Evolutionary conservation across 2,888 invertebrate genomes (phyloP), one percentile per base, ranked within the genome.

Genomic region (Drosophila mimetica): DNA sequence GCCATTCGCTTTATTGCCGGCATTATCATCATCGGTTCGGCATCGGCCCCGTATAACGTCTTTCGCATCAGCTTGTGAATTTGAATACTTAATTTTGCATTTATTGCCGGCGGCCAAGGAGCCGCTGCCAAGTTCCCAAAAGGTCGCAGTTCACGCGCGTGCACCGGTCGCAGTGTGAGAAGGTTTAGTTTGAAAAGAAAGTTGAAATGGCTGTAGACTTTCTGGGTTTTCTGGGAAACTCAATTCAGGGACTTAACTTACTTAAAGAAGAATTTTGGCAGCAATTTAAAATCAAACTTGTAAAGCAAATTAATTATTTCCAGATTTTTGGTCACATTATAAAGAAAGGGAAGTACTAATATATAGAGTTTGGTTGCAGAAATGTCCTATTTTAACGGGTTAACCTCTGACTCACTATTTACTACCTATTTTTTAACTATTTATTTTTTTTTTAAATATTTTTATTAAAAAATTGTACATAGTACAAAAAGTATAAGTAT

Each of bases 1-100:
- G 88, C 83, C 87, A 83, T 87, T 79, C 84, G 80, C 74, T 88
- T 85, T 85, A 84, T 88, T 88, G 88, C 81, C 81, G 60, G 76
- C 82, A 82, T 82, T 85, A 85, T 86, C 78, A 71, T 74, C 69
- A 67, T 69, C 70, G 44, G n/a, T 5, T 13, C 44, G 48, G 39
- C 54, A 54, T 39, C 64, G 53, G 47, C 54, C 50, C 36, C 64
- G 74, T 59, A 34, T 22, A 48, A 48, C 44, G 50, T 47, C 55
- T 34, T 79, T 79, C 81, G 72, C 80, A 77, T 61, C 69, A 28
- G 67, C 30, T 46, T 84, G 84, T 51, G 78, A 84, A 81, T 86
- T 86, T 80, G 80, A 80, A 80, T 80, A 80, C 80, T 86, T 86
- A 57, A 77, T 79, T 69, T 76, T 67, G 73, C 54, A 42, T 76